These are phyloP conservation scores for Papilio dardanus DNA, from an alignment of 1,140 invertebrate species.

Conservation along the genomic window DNA sequence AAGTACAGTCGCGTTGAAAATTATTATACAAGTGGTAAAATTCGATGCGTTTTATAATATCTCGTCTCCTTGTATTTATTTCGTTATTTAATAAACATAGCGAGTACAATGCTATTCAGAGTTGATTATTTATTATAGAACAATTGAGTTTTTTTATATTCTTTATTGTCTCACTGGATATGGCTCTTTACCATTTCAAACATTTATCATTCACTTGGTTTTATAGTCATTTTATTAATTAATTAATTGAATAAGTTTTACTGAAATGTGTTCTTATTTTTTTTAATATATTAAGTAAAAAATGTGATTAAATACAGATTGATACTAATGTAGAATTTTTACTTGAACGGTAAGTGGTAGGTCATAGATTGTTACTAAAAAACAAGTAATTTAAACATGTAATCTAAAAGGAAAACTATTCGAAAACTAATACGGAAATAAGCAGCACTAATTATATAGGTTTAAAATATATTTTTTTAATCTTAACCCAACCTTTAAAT, in stretches of 20 bases:
- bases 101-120: slow-evolving; percentile 10
- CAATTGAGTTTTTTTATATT: slow-evolving; percentile 4
- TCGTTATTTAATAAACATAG: neutral
- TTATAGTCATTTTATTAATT: neutral
- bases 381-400: neutral
- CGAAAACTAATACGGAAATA: neutral
- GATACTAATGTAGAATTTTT: neutral
- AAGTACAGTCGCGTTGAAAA: slow-evolving; percentile 30
- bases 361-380: neutral
- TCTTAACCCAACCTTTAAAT: neutral
- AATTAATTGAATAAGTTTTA: neutral
- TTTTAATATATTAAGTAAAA: neutral
- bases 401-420: neutral
- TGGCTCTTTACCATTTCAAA: neutral
- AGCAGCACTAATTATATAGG: neutral
- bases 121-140: slow-evolving; percentile 12
- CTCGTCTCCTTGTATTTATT: neutral
- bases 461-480: neutral
- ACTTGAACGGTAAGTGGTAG: neutral
- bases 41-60: neutral
- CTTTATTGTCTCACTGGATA: slow-evolving; percentile 3
- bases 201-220: neutral
- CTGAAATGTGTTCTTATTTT: neutral
- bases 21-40: neutral
- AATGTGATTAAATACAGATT: neutral